phyloP scores from a whole-genome alignment of 92 coral and sea anemone species.

The Phymanthus crucifer region DNA sequence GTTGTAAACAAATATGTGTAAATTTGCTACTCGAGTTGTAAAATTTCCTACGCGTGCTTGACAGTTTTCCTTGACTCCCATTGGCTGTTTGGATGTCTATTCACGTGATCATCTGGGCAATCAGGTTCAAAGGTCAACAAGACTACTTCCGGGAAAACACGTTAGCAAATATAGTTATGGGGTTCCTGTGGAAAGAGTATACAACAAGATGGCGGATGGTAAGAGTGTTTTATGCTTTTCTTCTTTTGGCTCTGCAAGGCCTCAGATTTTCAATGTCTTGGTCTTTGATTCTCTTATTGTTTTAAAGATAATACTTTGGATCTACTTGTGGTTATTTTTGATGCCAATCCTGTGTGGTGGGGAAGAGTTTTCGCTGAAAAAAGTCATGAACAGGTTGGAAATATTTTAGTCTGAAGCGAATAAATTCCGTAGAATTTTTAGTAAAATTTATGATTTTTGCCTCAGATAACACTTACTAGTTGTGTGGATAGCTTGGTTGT shows the following conservation, averaged over 20 bases:
- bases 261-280: neutral
- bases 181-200: constrained; percentile 20
- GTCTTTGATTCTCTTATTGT: neutral
- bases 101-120: constrained; percentile 26
- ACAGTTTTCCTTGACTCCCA: constrained; percentile 2
- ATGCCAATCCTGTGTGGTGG: constrained; percentile 93
- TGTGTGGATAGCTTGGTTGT: constrained; percentile 88
- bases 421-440: neutral
- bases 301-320: constrained; percentile 61
- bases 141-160: neutral
- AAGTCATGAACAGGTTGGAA: constrained; percentile 34
- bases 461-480: constrained; percentile 71
- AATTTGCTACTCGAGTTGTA: constrained; percentile 16
- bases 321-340: constrained; percentile 83
- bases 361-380: constrained; percentile 70
- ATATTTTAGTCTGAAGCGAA: neutral
- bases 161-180: neutral
- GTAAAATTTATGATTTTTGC: neutral
- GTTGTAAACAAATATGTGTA: constrained; percentile 23
- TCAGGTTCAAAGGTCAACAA: constrained; percentile 16
- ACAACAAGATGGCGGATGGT: constrained; percentile 94
- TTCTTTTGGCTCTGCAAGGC: neutral
- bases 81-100: constrained; percentile 17
- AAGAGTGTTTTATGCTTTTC: constrained; percentile 2
- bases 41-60: constrained; percentile 34